These are phyloP conservation scores for Cryptocheilus praepositus DNA, from an alignment of 2,888 invertebrate genomes.

Conservation along the genomic window DNA sequence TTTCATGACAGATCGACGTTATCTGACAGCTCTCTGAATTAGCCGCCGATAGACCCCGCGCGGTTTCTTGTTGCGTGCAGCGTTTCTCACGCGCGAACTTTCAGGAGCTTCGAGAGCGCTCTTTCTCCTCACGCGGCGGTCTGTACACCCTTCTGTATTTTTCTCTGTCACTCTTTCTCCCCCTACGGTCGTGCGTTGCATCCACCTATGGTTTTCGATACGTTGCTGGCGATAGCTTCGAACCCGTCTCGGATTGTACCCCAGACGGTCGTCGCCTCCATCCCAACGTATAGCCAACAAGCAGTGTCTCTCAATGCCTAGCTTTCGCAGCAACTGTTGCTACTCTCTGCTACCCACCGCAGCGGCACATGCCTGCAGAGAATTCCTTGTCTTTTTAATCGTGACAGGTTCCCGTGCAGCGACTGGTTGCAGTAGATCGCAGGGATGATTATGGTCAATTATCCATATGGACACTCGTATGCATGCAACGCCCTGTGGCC, in stretches of 20 bases:
- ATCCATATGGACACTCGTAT: too few relatives aligned
- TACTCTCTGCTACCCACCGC: too few relatives aligned
- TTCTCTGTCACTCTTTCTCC: too few relatives aligned
- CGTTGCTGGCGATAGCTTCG: constrained; percentile 27
- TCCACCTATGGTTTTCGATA: constrained; percentile 16
- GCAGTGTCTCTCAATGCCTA: constrained; percentile 32
- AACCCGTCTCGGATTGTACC: constrained; percentile 44
- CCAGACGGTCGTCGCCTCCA: constrained; percentile 35
- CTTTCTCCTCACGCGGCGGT: not conserved
- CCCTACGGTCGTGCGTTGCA: too few relatives aligned
- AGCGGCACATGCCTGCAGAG: too few relatives aligned
- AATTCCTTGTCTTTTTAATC: too few relatives aligned
- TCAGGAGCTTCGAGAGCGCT: not conserved
- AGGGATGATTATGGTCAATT: too few relatives aligned
- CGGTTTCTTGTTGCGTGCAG: constrained; percentile 25
- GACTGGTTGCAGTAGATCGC: too few relatives aligned
- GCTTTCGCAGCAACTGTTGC: constrained; percentile 11
- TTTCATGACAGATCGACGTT: constrained; percentile 35
- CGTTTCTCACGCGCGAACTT: constrained; percentile 20
- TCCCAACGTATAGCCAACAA: constrained; percentile 23
- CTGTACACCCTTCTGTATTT: not conserved
- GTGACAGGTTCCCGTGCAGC: too few relatives aligned
- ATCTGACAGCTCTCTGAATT: constrained; percentile 26
- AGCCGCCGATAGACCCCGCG: constrained; percentile 46
- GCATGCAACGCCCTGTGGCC: too few relatives aligned